Evolutionary conservation across 2,797 vertebrate species (phyloP).

Genomic region (Acropternis orthonyx): DNA sequence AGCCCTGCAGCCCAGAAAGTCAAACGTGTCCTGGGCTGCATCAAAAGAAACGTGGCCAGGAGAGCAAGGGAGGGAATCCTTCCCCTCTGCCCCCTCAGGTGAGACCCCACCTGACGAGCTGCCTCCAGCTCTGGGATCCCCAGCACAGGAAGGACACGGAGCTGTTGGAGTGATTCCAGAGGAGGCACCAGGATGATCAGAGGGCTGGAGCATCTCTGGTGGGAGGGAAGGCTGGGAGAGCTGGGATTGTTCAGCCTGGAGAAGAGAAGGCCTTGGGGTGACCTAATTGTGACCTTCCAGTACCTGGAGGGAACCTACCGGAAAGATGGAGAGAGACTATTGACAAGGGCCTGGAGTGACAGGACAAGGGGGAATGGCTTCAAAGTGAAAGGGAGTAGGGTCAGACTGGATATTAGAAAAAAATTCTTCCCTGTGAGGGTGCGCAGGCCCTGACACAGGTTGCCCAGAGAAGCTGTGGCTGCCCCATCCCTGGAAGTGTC

Average conservation of each 20-base stretch:
- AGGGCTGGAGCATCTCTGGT: not conserved
- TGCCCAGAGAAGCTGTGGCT: not conserved
- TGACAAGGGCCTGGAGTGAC: not conserved
- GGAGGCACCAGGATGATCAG: too few species aligned
- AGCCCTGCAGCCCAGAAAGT: not conserved
- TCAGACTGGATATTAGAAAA: not conserved
- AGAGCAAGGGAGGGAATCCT: fast-evolving
- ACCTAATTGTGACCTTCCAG: not conserved
- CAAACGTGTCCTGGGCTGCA: fast-evolving
- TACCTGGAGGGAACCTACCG: not conserved
- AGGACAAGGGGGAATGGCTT: not conserved
- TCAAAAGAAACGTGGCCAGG: fast-evolving
- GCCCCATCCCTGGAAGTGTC: not conserved
- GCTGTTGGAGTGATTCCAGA: fast-evolving
- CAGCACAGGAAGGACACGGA: not conserved
- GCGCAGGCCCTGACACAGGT: fast-evolving
- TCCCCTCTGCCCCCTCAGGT: not conserved
- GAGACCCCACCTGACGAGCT: not conserved
- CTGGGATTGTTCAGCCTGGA: fast-evolving
- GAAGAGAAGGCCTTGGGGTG: not conserved
- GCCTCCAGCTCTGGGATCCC: too few species aligned
- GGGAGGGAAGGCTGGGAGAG: not conserved
- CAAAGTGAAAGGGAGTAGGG: fast-evolving
- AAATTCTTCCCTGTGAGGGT: not conserved
- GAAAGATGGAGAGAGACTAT: not conserved